Evolutionary conservation across 1,140 invertebrate genomes (phyloP), one percentile per base, ranked within the genome.

Genomic region (Aphaenogaster floridana): DNA sequence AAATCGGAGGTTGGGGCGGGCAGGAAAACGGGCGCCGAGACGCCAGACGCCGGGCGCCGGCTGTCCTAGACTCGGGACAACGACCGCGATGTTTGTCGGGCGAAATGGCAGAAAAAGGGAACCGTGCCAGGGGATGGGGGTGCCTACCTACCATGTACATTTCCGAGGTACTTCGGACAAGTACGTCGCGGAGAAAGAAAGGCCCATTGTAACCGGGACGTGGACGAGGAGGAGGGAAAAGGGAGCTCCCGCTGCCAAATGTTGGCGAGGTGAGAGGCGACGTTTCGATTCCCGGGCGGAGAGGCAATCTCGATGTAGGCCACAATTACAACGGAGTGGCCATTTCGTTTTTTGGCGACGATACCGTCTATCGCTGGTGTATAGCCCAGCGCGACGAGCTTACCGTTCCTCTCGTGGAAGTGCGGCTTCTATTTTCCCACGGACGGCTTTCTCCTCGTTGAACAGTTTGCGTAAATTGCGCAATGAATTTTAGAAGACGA

Each of bases 31-130:
- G 87, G 90, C 91, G 89, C 85, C 88, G 86, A 71, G 90, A 91
- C 84, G 90, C 72, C 90, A 90, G 90, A 91, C 90, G 83, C 59
- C 78, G 83, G 90, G 90, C 90, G 90, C 90, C 90, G 89, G 21
- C 48, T 89, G 84, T 91, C 90, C 90, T 91, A 91, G 90, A 91
- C 89, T 91, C 84, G 87, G 84, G 89, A 91, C 89, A 86, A 91
- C 87, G 90, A 91, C 90, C 90, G 81, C 83, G 89, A 78, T 86
- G 78, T 91, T 91, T 90, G 81, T 86, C 89, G 87, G 74, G 81
- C 87, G 39, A 83, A 88, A 91, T 74, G 87, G 59, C 36, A 13
- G 71, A 68, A 90, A 86, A 91, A 83, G 76, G 57, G 76, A 57
- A 34, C 1, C 85, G 59, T 57, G 66, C 39, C 69, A 61, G 9